Conservation (phyloP, 2,888 invertebrate species). For the Drosophila borealis region DNA sequence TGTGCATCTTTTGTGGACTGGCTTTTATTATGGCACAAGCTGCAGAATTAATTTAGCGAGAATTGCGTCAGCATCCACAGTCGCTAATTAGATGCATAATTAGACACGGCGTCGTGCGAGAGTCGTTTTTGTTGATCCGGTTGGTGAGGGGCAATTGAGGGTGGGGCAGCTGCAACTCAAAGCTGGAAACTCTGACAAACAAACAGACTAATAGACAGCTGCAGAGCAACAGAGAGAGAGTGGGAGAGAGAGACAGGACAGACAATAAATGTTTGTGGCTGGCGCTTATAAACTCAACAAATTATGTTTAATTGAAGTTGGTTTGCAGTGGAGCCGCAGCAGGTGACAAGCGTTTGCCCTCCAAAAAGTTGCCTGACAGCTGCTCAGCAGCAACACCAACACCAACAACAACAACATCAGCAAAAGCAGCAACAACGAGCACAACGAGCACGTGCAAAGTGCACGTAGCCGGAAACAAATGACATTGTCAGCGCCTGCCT, state of each 20-base stretch:
- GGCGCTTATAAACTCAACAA: constrained; percentile 46
- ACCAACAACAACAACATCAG: background rate
- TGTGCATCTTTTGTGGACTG: constrained; percentile 51
- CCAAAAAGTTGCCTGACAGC: constrained; percentile 23
- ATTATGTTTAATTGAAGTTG: constrained; percentile 65
- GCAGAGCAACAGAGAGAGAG: background rate
- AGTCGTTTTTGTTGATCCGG: constrained; percentile 6
- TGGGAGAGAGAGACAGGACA: background rate
- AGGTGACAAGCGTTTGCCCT: constrained; percentile 36
- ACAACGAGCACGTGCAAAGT: constrained; percentile 66
- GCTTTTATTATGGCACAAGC: constrained; percentile 52
- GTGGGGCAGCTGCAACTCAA: constrained; percentile 12
- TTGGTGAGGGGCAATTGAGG: background rate
- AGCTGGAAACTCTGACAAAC: constrained; percentile 5
- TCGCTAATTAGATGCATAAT: constrained; percentile 74
- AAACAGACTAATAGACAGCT: background rate
- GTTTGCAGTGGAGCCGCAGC: constrained; percentile 31
- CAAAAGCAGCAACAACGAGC: constrained; percentile 13
- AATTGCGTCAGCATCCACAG: constrained; percentile 61
- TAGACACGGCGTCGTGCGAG: constrained; percentile 49
- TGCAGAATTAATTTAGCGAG: constrained; percentile 64
- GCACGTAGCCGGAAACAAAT: constrained; percentile 77
- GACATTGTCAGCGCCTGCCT: constrained; percentile 70
- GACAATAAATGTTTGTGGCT: constrained; percentile 38
- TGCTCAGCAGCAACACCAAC: constrained; percentile 3